Evolutionary conservation across 2,797 vertebrate genomes (phyloP).

Genomic region (Tympanoctomys barrerae): DNA sequence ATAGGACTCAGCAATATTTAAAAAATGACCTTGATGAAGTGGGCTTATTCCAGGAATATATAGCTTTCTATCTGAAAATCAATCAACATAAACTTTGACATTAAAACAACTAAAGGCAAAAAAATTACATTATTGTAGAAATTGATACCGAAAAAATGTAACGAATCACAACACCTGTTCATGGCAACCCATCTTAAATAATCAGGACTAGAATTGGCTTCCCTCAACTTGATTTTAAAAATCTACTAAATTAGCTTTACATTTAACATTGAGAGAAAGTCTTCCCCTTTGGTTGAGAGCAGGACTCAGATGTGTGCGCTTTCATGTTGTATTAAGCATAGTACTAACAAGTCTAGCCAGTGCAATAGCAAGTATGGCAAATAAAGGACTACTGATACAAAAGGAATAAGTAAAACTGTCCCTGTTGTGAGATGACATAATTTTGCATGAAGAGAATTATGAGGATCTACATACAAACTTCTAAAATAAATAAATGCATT

Average conservation of each 20-base stretch:
- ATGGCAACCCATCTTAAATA: background rate
- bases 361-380: background rate
- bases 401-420: background rate
- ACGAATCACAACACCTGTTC: background rate
- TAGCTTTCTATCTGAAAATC: constrained; percentile 1
- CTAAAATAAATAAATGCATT: background rate
- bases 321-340: background rate
- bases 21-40: background rate
- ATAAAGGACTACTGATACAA: background rate
- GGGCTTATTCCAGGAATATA: background rate
- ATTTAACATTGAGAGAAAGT: background rate
- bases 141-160: background rate
- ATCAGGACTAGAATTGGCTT: background rate
- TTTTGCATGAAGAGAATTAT: background rate
- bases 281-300: background rate
- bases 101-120: background rate
- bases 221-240: background rate
- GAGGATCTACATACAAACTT: background rate
- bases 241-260: background rate
- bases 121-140: background rate
- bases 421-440: background rate
- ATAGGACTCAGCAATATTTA: background rate
- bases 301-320: background rate
- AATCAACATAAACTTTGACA: background rate
- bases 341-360: background rate